Evolutionary conservation across 2,888 invertebrate species (phyloP).

Genomic region (Patella ulyssiponensis): DNA sequence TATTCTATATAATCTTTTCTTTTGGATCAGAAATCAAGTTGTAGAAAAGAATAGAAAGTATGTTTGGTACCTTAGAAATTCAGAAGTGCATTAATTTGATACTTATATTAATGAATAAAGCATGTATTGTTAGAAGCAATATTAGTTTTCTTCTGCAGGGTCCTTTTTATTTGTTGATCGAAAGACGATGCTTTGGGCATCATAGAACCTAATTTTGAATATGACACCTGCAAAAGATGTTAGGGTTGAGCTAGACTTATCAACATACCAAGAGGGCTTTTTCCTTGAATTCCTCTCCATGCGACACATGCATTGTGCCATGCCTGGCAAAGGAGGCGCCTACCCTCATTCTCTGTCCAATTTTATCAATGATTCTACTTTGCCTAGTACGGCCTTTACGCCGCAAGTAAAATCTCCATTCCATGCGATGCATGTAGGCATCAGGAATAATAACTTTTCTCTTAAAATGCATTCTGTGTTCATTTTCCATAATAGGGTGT

Average conservation of each 20-base stretch:
- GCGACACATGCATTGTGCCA: conserved; percentile 67
- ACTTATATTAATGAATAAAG: background rate
- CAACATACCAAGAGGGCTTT: conserved; percentile 68
- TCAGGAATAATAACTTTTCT: conserved; percentile 68
- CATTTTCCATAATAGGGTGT: conserved; percentile 84
- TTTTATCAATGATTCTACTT: conserved; percentile 52
- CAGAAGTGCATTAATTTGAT: too few relatives aligned
- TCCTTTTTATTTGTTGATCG: too few relatives aligned
- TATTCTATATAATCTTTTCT: too few relatives aligned
- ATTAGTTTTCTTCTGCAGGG: conserved; percentile 3
- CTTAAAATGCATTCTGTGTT: conserved; percentile 68
- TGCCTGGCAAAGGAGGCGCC: conserved; percentile 62
- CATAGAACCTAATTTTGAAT: conserved; percentile 12
- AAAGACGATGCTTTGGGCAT: background rate
- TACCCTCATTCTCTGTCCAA: conserved; percentile 69
- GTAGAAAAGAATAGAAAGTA: too few relatives aligned
- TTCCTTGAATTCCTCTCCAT: conserved; percentile 65
- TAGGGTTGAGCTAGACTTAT: background rate
- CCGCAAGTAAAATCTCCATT: conserved; percentile 94
- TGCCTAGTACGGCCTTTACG: conserved; percentile 73
- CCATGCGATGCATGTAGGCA: conserved; percentile 82
- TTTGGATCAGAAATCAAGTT: too few relatives aligned
- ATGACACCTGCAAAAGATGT: conserved; percentile 19
- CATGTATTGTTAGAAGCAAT: background rate
- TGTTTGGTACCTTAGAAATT: too few relatives aligned